Base-by-base conservation (phyloP, 2,797 vertebrate species). In the Balearica regulorum region DNA sequence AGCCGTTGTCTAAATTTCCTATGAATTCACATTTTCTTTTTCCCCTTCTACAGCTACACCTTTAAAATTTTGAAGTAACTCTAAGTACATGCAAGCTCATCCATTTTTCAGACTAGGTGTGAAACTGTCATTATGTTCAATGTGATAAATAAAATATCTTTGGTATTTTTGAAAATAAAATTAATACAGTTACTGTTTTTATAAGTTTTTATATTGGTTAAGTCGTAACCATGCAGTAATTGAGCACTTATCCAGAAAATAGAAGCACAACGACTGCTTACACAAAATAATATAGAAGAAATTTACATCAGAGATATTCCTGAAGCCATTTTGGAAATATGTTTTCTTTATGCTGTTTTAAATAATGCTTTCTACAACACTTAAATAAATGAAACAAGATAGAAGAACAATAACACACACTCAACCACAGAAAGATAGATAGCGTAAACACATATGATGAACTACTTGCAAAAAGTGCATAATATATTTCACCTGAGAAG, bases 81-180 rank as follows among this genome's bases (percentile, higher is more conserved):
- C 0, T 0, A 46, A 75, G 13, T 35, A 14, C 2, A 1, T 15
- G 6, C 22, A 71, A 24, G 13, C 11, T 57, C 12, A 60, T 60
- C 16, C 3, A 17, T 65, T 64, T 80, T 83, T 90, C 71, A 71
- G 14, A 62, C 6, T 44, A 60, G 1, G 3, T 35, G 10, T 43
- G 58, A 65, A 82, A 46, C 10, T 62, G 18, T 29, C 18, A 64
- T 81, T 76, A 17, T 41, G 4, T 69, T 78, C 21, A 39, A 29
- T 44, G 6, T 44, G 62, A 82, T 49, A 31, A 41, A 69, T 39
- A 61, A 68, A 76, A 76, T 51, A 76, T 16, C 5, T n/a, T 69
- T 7, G 57, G 11, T 31, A 35, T 65, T 91, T 71, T 54, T 89
- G 9, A 51, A 91, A 87, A 80, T 51, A 87, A 72, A 89, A 66